Evolutionary conservation across 2,888 invertebrate genomes (phyloP), one percentile per base, ranked within the genome.

Genomic region (Prenolepis imparis): DNA sequence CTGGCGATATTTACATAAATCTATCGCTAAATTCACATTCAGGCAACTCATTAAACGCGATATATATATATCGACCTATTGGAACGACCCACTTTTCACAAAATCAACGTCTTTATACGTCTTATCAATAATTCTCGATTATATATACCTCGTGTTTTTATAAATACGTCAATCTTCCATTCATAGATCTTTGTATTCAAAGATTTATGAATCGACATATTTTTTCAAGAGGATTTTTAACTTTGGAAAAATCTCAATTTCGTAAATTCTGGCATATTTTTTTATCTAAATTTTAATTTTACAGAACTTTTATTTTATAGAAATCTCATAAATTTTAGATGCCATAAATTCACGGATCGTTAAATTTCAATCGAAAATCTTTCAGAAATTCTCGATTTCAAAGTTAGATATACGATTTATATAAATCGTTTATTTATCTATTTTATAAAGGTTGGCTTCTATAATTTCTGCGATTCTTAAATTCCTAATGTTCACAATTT

Each of bases 11-110:
- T 83, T 91, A 91, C 91, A 91, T 70, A 86, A 87, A 87, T 88
- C 86, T 91, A 87, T 86, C 81, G 36, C 90, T 89, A 90, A 89
- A 89, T 87, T 91, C 90, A 88, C 90, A 88, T 90, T 85, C 89
- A 90, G 91, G 86, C 91, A 86, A 87, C 73, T 84, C 72, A 75
- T 87, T 74, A 85, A 87, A 89, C 74, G 63, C 83, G 83, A 67
- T 78, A 77, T 61, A 73, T 82, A n/a, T n/a, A n/a, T 78, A 84
- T 68, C 66, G 78, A 66, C 82, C 41, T 68, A 75, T 68, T 64
- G 72, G 77, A 83, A 82, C 81, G 84, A 88, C 84, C 78, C 84
- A 83, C 83, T 86, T 85, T 84, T 61, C 70, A 28, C 36, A 12
- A 48, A 44, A 80, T 32, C 32, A 21, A 70, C 24, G n/a, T 28